Evolutionary conservation across 2,113 vertebrate species (phyloP).

Genomic region (Balaeniceps rex): DNA sequence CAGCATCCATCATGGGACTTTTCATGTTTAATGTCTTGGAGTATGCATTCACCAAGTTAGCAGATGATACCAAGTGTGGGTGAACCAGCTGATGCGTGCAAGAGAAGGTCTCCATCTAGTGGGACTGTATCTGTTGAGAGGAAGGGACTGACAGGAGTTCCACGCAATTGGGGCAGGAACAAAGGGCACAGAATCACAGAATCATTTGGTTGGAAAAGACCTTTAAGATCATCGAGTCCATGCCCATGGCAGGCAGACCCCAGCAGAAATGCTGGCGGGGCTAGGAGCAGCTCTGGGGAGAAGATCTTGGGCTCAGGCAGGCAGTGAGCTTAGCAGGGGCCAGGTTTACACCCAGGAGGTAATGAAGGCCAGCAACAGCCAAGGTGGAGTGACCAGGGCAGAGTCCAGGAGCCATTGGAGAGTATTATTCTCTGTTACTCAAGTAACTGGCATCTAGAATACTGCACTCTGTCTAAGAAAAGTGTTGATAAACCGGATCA

Average conservation of each 20-base stretch:
- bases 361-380: background rate
- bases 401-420: background rate
- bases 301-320: background rate
- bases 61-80: rapidly evolving
- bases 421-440: background rate
- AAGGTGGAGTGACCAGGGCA: background rate
- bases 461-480: background rate
- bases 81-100: rapidly evolving
- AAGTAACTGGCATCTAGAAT: background rate
- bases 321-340: background rate
- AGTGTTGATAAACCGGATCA: background rate
- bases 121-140: background rate
- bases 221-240: too few relatives aligned
- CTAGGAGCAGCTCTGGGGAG: background rate
- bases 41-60: background rate
- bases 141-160: background rate
- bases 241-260: background rate
- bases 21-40: background rate
- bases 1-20: background rate
- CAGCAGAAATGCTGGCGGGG: background rate
- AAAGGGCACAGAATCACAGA: too few relatives aligned
- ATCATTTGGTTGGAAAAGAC: too few relatives aligned
- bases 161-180: background rate
- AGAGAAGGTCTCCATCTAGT: background rate
- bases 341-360: background rate